These are phyloP conservation scores for Sphenodon punctatus DNA, from an alignment of 2,797 vertebrate genomes.

Conservation along the genomic window DNA sequence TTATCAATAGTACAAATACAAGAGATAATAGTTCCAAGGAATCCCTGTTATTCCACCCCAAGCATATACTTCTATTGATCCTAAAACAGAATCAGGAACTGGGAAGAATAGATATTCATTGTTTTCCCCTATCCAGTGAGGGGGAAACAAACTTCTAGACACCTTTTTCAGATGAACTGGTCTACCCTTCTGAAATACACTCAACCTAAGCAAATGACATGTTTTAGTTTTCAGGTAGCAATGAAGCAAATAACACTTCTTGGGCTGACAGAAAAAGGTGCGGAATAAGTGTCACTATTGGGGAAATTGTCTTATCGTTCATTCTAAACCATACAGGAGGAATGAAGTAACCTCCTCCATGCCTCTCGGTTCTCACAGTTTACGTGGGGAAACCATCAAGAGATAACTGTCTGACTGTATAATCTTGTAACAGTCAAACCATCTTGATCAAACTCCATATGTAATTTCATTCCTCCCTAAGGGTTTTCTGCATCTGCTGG, in stretches of 20 bases:
- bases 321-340: not conserved
- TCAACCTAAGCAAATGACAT: rapidly evolving
- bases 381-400: not conserved
- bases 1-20: not conserved
- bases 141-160: not conserved
- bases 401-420: not conserved
- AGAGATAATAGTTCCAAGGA: not conserved
- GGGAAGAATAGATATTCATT: not conserved
- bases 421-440: not conserved
- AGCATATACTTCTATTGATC: not conserved
- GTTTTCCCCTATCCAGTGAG: too few species aligned
- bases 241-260: not conserved
- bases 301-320: not conserved
- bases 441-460: not conserved
- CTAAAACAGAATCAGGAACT: not conserved
- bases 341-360: not conserved
- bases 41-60: not conserved
- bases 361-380: not conserved
- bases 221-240: not conserved
- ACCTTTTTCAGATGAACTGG: not conserved
- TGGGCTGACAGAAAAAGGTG: not conserved
- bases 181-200: not conserved
- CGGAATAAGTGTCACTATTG: not conserved
- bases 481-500: rapidly evolving
- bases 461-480: not conserved